These are phyloP conservation scores for Antennarius maculatus DNA, from an alignment of 2,797 vertebrate species.

Conservation along the genomic window DNA sequence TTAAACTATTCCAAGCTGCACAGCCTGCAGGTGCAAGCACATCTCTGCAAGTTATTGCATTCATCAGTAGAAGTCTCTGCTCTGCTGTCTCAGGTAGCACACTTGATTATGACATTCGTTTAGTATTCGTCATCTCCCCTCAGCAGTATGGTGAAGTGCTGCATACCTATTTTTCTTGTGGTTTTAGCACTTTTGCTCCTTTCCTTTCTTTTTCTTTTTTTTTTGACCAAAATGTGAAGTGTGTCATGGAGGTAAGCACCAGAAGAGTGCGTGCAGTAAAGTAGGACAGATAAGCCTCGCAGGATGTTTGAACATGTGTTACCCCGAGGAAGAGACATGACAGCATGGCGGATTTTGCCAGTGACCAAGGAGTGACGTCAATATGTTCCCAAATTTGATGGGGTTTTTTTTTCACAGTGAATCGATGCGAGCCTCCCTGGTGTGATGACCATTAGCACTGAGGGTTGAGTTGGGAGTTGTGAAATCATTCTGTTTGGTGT, in stretches of 20 bases:
- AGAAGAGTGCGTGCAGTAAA: constrained; percentile 31
- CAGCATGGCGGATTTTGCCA: constrained; percentile 34
- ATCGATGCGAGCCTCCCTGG: constrained; percentile 63
- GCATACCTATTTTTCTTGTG: constrained; percentile 46
- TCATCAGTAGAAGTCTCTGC: constrained; percentile 26
- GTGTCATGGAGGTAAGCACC: constrained; percentile 66
- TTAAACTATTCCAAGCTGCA: constrained; percentile 11
- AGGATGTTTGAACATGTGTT: constrained; percentile 59
- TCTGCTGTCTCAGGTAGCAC: constrained; percentile 53
- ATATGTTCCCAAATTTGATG: constrained; percentile 32
- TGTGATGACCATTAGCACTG: constrained; percentile 68
- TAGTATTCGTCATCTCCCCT: constrained; percentile 57
- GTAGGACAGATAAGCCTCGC: constrained; percentile 64
- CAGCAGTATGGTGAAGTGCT: constrained; percentile 50
- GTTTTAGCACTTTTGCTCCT: constrained; percentile 58
- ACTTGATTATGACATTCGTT: constrained; percentile 77
- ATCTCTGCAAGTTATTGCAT: constrained; percentile 31
- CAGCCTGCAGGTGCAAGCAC: constrained; percentile 29
- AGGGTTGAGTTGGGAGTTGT: constrained; percentile 56
- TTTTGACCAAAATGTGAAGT: constrained; percentile 65
- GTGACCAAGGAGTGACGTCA: constrained; percentile 60
- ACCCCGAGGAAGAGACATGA: constrained; percentile 59
- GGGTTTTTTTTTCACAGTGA: constrained; percentile 30
- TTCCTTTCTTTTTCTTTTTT: constrained; percentile 47
- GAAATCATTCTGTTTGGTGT: constrained; percentile 48